A percentile compares a stretch with the other conserved stretches of the same genome.
These are phyloP conservation scores for Paracanthobrama guichenoti DNA, from an alignment of 2,113 vertebrate genomes.

Conservation along the genomic window DNA sequence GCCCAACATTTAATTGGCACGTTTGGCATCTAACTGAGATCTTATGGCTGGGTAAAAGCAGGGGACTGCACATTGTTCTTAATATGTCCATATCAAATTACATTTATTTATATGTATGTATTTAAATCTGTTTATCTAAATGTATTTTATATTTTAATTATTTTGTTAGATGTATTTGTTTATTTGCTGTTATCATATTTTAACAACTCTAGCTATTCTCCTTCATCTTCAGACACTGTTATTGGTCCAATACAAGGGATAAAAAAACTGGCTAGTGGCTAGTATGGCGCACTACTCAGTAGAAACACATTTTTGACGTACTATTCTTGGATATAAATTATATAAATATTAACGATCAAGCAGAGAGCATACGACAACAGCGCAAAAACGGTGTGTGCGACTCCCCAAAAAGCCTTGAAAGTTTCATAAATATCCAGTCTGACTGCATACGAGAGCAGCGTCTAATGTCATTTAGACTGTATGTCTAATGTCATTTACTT, in stretches of 20 bases:
- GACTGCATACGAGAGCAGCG: too few species aligned
- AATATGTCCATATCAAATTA: not conserved
- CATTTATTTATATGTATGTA: not conserved
- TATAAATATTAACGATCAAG: too few species aligned
- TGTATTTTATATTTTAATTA: not conserved
- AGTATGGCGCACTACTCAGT: too few species aligned
- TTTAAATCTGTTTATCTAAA: not conserved
- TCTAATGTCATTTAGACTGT: too few species aligned
- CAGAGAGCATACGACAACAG: too few species aligned
- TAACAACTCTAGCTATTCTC: not conserved
- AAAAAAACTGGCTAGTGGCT: too few species aligned
- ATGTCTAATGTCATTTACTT: too few species aligned
- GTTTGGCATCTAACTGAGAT: slow-evolving; percentile 25
- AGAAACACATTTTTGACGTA: too few species aligned
- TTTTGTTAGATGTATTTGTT: not conserved
- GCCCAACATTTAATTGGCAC: not conserved
- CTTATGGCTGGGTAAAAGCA: not conserved
- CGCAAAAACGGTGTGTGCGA: too few species aligned
- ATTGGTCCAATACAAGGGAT: not conserved
- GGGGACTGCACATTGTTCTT: not conserved
- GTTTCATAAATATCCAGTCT: too few species aligned
- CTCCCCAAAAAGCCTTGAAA: too few species aligned
- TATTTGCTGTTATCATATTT: not conserved
- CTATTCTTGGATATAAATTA: too few species aligned
- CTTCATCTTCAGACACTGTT: not conserved